Conservation (phyloP, 1,140 invertebrate species). For the Laupala kohalensis region DNA sequence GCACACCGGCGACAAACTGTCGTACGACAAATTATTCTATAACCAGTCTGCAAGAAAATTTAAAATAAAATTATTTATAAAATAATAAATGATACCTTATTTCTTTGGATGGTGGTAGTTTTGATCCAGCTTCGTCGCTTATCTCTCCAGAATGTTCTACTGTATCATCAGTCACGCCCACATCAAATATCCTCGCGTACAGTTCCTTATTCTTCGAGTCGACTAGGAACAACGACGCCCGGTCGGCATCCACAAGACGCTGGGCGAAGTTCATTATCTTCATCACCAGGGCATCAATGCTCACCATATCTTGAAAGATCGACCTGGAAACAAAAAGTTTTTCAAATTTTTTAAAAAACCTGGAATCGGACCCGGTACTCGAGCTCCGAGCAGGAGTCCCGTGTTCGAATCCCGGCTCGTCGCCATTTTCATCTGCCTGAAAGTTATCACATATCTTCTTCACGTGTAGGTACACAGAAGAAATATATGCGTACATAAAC, state of each 20-base stretch:
- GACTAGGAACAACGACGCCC: constrained; percentile 63
- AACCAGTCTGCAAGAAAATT: background rate
- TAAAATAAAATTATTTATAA: background rate
- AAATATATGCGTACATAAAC: too few relatives aligned
- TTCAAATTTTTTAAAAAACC: too few relatives aligned
- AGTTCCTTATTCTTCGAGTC: constrained; percentile 57
- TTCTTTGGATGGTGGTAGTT: constrained; percentile 13
- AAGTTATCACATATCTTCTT: too few relatives aligned
- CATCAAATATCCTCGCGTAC: constrained; percentile 70
- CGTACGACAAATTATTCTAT: background rate
- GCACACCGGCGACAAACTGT: background rate
- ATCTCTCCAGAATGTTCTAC: constrained; percentile 24
- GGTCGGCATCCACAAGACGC: constrained; percentile 63
- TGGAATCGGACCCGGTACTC: too few relatives aligned
- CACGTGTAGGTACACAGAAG: too few relatives aligned
- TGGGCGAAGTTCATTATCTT: constrained; percentile 75
- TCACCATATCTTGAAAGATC: constrained; percentile 71
- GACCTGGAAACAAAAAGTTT: constrained; percentile 34
- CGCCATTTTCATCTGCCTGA: too few relatives aligned
- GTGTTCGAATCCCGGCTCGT: too few relatives aligned
- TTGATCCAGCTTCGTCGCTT: constrained; percentile 18
- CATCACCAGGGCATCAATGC: constrained; percentile 66
- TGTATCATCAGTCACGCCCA: constrained; percentile 27
- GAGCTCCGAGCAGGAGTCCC: too few relatives aligned
- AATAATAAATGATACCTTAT: too few relatives aligned